A percentile compares a stretch with the other conserved stretches of the same genome.
phyloP scores from a whole-genome alignment of 2,797 vertebrate genomes.

The Pampus argenteus region DNA sequence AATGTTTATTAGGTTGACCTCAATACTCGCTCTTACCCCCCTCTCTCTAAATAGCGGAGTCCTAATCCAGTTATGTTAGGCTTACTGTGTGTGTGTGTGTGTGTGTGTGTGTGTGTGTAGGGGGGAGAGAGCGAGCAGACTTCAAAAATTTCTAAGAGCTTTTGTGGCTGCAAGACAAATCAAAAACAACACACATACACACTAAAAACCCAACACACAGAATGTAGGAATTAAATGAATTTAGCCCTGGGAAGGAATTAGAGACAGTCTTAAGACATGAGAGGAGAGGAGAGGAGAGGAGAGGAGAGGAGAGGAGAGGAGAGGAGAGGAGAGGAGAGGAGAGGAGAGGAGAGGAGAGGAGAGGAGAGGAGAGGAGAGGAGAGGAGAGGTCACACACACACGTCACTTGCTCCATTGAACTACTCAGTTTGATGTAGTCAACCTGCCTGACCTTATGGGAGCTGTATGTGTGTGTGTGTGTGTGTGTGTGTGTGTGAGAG shows the following conservation, averaged over 20 bases:
- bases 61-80: slow-evolving; percentile 76
- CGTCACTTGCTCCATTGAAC: slow-evolving; percentile 31
- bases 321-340: neutral
- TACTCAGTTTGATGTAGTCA: slow-evolving; percentile 13
- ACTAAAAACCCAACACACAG: slow-evolving; percentile 43
- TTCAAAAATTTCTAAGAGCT: slow-evolving; percentile 68
- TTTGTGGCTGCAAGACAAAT: slow-evolving; percentile 74
- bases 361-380: neutral
- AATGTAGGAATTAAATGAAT: slow-evolving; percentile 59
- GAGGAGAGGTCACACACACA: neutral
- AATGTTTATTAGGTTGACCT: slow-evolving; percentile 79
- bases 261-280: slow-evolving; percentile 28
- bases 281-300: neutral
- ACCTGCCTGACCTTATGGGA: slow-evolving; percentile 21
- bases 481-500: neutral
- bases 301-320: neutral
- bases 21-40: slow-evolving; percentile 64
- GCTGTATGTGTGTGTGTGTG: slow-evolving; percentile 4
- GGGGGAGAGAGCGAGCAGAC: slow-evolving; percentile 17
- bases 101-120: slow-evolving; percentile 19
- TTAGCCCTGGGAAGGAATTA: slow-evolving; percentile 51
- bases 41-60: slow-evolving; percentile 63
- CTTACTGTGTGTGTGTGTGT: slow-evolving; percentile 33
- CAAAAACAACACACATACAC: slow-evolving; percentile 61
- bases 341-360: neutral